A percentile compares a stretch with the other conserved stretches of the same genome.
Conservation (phyloP, 2,113 vertebrate species). For the Myrmecophaga tridactyla region DNA sequence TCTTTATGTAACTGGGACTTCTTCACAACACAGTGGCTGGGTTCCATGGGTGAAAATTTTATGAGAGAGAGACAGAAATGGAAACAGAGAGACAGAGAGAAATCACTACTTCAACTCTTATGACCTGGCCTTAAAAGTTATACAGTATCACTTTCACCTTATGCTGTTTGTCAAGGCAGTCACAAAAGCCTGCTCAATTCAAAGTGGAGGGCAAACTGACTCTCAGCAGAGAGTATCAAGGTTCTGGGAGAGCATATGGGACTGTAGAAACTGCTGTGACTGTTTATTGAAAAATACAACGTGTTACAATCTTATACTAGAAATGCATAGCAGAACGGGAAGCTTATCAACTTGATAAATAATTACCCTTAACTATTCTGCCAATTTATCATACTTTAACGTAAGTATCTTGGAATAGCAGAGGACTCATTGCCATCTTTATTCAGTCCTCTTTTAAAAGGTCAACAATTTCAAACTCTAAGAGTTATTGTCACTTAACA, state of each 20-base stretch:
- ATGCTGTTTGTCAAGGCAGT: not conserved
- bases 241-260: not conserved
- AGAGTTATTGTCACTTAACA: not conserved
- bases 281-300: not conserved
- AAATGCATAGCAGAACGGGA: not conserved
- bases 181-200: not conserved
- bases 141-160: not conserved
- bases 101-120: not conserved
- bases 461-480: not conserved
- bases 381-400: not conserved
- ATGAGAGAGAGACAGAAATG: not conserved
- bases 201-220: not conserved
- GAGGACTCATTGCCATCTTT: not conserved
- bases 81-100: not conserved
- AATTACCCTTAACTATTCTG: not conserved
- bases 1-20: not conserved
- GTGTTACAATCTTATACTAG: not conserved
- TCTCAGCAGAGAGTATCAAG: not conserved
- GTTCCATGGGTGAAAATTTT: not conserved
- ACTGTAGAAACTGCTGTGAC: not conserved
- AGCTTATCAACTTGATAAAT: not conserved
- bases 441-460: not conserved
- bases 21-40: not conserved
- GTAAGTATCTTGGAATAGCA: not conserved
- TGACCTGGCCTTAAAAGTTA: not conserved